Base-by-base conservation (phyloP, 64 coral and sea anemone species). In the Stichodactyla helianthus region DNA sequence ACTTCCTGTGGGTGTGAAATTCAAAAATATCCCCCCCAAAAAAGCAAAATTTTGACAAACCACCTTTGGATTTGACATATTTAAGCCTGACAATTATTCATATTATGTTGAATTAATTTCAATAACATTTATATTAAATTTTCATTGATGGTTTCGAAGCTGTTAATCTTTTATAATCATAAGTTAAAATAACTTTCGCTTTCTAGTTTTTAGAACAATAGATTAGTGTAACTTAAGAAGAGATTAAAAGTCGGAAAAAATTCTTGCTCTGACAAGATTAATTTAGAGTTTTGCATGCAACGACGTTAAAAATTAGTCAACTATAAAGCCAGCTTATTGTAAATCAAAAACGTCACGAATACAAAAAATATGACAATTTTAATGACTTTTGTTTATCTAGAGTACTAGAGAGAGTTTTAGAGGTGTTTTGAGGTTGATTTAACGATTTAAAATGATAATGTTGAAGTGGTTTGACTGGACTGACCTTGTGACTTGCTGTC, bases 401-500 rank as follows among this genome's bases (percentile, higher is more conserved):
- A 44, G 35, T 2, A 44, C 35, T 44, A 44, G 20, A 65, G 18
- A n/a, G 12, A 0, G 19, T 65, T 18, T 65, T 65, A 6, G 19
- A 65, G 20, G 62, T n/a, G 22, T 65, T 44, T n/a, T n/a, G 12
- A 65, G 62, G 18, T n/a, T 22, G 19, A 13, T 65, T n/a, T 65
- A 26, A 31, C 7, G 68, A 13, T 26, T 74, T 68, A 31, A 74
- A 1, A 74, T 31, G 25, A 74, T 31, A 31, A 74, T 31, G 25
- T 74, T 74, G 25, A 23, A 74, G 0, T 28, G 25, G 9, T 71
- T 74, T 14, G 55, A 58, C 14, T 58, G 55, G 14, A 15, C 91
- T 59, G 55, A 99, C 97, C 93, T 95, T 89, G 97, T 99, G 14
- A 99, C 97, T 91, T 95, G 97, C 12, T 99, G 97, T 86, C 97